phyloP scores from a whole-genome alignment of 2,113 vertebrate genomes.

The Myiopsitta monachus region DNA sequence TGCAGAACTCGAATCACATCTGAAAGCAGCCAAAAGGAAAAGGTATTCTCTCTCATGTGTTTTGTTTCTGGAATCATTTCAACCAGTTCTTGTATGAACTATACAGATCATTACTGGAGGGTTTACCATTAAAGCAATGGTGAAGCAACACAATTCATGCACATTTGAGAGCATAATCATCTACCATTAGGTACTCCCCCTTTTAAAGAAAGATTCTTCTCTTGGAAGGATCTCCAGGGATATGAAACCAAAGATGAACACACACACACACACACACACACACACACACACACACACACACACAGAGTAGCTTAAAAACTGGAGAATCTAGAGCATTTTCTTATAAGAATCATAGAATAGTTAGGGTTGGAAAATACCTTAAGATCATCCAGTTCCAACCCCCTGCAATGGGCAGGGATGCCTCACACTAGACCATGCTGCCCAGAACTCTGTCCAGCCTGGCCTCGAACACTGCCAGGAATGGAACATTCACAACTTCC shows the following conservation, averaged over 20 bases:
- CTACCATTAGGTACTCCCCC: not conserved
- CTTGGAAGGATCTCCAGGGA: not conserved
- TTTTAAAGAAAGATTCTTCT: not conserved
- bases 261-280: accelerated
- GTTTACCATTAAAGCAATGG: not conserved
- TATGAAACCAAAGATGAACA: not conserved
- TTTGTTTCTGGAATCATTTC: not conserved
- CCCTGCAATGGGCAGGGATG: not conserved
- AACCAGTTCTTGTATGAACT: not conserved
- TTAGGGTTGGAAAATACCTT: not conserved
- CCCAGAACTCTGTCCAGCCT: not conserved
- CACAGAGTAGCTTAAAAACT: not conserved
- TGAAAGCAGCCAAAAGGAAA: not conserved
- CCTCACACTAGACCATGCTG: not conserved
- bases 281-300: no score
- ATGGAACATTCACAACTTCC: not conserved
- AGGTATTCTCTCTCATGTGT: not conserved
- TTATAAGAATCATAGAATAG: not conserved
- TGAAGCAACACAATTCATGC: not conserved
- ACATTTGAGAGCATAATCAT: not conserved
- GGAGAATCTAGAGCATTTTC: not conserved
- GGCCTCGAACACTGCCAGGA: not conserved
- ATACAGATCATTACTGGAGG: not conserved
- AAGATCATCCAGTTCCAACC: not conserved
- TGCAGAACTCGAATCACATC: not conserved